Conservation (phyloP, 2,888 invertebrate genomes). For the Loripinus fragilis region DNA sequence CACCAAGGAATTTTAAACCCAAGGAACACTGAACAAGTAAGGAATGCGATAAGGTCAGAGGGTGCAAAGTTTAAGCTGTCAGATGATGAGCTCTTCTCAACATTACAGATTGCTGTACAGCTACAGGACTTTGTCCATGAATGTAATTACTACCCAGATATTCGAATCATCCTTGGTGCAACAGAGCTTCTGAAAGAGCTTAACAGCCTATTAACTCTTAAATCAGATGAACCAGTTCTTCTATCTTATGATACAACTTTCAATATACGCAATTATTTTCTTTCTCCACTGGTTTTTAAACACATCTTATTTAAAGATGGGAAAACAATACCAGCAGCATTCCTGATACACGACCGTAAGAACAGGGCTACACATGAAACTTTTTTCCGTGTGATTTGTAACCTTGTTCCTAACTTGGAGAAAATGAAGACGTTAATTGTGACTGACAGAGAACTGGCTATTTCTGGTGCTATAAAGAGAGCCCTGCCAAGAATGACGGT, state of each 20-base stretch:
- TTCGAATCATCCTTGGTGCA: neutral
- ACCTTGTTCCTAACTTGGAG: neutral
- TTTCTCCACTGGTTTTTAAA: neutral
- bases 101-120: neutral
- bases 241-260: neutral
- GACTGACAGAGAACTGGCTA: neutral
- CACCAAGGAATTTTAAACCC: conserved; percentile 5
- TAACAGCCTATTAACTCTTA: neutral
- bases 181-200: neutral
- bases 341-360: neutral
- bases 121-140: neutral
- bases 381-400: neutral
- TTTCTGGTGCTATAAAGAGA: neutral
- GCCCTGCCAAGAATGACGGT: neutral
- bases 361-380: neutral
- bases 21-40: neutral
- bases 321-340: neutral
- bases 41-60: neutral
- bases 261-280: neutral
- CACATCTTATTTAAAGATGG: neutral
- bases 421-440: neutral
- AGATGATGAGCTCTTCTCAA: neutral
- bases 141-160: neutral
- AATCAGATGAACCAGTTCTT: neutral
- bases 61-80: neutral